Percentiles rank a stretch among this genome's conserved stretches.
Conservation (phyloP, 2,113 vertebrate genomes). For the Empidonax alnorum region DNA sequence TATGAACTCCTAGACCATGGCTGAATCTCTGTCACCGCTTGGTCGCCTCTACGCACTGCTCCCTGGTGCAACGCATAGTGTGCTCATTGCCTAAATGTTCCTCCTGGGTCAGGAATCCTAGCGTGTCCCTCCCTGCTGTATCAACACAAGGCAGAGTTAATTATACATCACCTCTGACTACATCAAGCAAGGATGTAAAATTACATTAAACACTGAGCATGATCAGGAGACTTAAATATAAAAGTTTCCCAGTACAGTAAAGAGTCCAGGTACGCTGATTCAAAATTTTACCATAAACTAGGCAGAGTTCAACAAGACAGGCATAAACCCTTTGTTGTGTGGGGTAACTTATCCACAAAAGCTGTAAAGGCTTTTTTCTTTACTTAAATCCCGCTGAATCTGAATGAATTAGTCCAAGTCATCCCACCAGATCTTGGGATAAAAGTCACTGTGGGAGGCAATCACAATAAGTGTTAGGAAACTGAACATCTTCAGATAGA, state of each 20-base stretch:
- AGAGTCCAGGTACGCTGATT: background rate
- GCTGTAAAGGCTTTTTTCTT: background rate
- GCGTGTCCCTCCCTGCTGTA: background rate
- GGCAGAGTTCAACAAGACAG: background rate
- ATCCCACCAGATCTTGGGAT: background rate
- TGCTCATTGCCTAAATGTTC: accelerated
- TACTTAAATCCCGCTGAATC: background rate
- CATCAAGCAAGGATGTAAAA: background rate
- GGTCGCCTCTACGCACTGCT: background rate
- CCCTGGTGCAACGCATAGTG: accelerated
- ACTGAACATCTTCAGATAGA: background rate
- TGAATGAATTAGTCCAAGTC: background rate
- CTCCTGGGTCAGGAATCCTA: background rate
- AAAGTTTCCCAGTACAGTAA: background rate
- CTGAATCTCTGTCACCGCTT: background rate
- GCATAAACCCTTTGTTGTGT: background rate
- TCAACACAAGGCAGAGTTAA: background rate
- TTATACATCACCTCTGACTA: background rate
- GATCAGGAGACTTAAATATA: background rate
- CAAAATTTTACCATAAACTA: background rate
- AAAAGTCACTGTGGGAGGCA: background rate
- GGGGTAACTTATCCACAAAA: background rate
- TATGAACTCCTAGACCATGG: accelerated
- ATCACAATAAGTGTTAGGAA: background rate
- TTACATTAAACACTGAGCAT: background rate